Evolutionary conservation across 1,140 invertebrate genomes (phyloP).

Genomic region (Neuroterus valhalla): DNA sequence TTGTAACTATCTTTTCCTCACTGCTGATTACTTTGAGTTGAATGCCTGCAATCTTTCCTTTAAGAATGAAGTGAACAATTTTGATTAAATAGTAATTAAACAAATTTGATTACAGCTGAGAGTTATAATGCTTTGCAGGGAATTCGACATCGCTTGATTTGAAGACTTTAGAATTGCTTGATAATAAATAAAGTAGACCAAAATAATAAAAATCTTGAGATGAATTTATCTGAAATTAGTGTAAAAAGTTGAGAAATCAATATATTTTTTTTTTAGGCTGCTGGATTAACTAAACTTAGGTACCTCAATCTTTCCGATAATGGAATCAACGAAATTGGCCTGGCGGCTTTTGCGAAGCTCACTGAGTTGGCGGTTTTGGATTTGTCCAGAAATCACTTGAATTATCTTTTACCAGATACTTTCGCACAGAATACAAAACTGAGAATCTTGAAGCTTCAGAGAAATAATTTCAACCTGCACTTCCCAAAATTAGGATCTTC

Average conservation of each 20-base stretch:
- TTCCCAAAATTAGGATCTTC: conserved; percentile 59
- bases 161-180: conserved; percentile 28
- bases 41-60: conserved; percentile 30
- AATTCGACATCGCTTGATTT: conserved; percentile 22
- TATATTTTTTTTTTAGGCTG: conserved; percentile 54
- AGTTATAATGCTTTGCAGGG: not conserved
- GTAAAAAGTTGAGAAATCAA: conserved; percentile 1
- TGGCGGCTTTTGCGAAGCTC: conserved; percentile 60
- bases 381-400: conserved; percentile 65
- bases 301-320: conserved; percentile 68
- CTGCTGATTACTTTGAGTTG: too few species aligned
- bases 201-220: not conserved
- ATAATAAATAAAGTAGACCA: not conserved
- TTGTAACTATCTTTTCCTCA: too few species aligned
- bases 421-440: conserved; percentile 60
- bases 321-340: conserved; percentile 62
- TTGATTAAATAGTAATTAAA: conserved; percentile 26
- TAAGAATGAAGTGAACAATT: conserved; percentile 33
- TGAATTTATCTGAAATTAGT: conserved; percentile 15
- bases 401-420: conserved; percentile 57
- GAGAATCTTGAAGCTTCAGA: conserved; percentile 59
- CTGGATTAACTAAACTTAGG: conserved; percentile 59
- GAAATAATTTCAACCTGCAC: conserved; percentile 64
- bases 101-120: not conserved
- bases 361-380: conserved; percentile 63